Evolutionary conservation across 1,140 invertebrate species (phyloP), one percentile per base, ranked within the genome.

Genomic region (Zaprionus camerounensis): DNA sequence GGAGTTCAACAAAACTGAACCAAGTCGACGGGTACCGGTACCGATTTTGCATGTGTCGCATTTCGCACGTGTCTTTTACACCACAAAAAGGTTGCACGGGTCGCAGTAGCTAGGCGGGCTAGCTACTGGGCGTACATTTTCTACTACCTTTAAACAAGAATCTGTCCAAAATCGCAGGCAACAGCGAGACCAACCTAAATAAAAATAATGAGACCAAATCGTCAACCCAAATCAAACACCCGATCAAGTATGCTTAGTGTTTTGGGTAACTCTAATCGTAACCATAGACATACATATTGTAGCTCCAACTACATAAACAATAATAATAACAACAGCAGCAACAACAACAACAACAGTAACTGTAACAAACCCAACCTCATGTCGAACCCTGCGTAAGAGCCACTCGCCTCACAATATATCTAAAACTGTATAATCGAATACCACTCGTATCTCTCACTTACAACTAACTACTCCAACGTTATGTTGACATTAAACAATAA

Each of bases 111-210:
- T 71, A 63, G 41, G 41, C 56, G 20, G 34, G 57, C 56, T 24
- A 76, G 74, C 84, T 90, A 87, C 81, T 88, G 77, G 81, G 81
- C 84, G 57, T 63, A 67, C 68, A 80, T 92, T 92, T 92, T 92
- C 91, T 92, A 92, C 91, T 92, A 92, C 91, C 82, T 92, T 90
- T 91, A 92, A 92, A 92, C 91, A 92, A 92, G 91, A 92, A 92
- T 92, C 91, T 92, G 91, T 92, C 91, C 91, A 92, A 92, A 92
- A 92, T 88, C 78, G 75, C 78, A 76, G 63, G 59, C 57, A 66
- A 63, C 67, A 76, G 71, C 78, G 63, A 69, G 6, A 41, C 38
- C n/a, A n/a, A 41, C 15, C 4, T 6, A 41, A 41, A 17, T 9
- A 46, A 17, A 46, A 9, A 59, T 55, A 71, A 51, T 26, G 22